Evolutionary conservation across 2,888 invertebrate genomes (phyloP).

Genomic region (Megastigmus dorsalis): DNA sequence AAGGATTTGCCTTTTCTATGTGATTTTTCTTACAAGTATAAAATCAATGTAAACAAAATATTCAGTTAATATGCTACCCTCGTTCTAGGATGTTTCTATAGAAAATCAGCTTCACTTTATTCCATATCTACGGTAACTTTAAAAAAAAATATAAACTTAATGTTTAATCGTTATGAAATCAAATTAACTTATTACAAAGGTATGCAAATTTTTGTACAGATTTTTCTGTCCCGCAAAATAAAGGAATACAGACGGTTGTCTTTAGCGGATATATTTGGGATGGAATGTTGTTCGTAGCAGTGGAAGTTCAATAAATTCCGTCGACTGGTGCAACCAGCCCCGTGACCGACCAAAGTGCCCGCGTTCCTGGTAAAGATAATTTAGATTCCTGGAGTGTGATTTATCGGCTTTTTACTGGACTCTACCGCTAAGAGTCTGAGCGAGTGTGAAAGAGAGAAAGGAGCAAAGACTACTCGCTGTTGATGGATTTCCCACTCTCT

Average conservation of each 20-base stretch:
- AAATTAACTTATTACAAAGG: too few relatives aligned
- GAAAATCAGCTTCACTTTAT: too few relatives aligned
- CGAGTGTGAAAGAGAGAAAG: not conserved
- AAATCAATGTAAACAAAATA: too few relatives aligned
- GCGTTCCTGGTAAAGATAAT: constrained; percentile 67
- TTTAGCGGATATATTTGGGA: constrained; percentile 63
- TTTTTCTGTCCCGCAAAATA: too few relatives aligned
- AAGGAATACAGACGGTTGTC: constrained; percentile 48
- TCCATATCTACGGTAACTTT: too few relatives aligned
- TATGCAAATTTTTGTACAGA: too few relatives aligned
- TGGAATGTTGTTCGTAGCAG: constrained; percentile 64
- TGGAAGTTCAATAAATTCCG: constrained; percentile 69
- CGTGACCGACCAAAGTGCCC: constrained; percentile 64
- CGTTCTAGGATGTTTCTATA: too few relatives aligned
- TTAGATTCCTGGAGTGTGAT: constrained; percentile 69
- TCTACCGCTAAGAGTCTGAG: not conserved
- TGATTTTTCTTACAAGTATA: too few relatives aligned
- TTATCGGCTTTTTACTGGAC: constrained; percentile 57
- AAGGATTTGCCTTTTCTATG: too few relatives aligned
- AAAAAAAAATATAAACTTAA: too few relatives aligned
- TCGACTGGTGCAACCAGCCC: constrained; percentile 54
- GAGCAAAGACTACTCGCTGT: constrained; percentile 1
- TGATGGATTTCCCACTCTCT: constrained; percentile 18
- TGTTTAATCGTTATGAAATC: too few relatives aligned
- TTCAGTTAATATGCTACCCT: too few relatives aligned